These are phyloP conservation scores for Bergia puertoricense DNA, from an alignment of 92 coral and sea anemone species.

Conservation along the genomic window DNA sequence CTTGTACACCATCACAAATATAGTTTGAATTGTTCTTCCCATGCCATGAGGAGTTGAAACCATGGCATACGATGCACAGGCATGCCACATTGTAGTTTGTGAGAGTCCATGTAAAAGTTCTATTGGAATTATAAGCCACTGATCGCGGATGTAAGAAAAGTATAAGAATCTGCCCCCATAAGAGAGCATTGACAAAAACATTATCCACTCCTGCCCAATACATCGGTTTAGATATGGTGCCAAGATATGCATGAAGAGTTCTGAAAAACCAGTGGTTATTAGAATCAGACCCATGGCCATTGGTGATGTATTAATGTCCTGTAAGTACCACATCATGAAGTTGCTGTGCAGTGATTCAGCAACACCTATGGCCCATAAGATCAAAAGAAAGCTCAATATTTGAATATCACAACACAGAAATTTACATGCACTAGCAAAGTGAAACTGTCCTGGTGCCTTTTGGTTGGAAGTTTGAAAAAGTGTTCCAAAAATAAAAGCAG, in stretches of 20 bases:
- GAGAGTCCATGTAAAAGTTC: constrained; percentile 87
- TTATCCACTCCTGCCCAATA: constrained; percentile 82
- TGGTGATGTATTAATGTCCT: constrained; percentile 80
- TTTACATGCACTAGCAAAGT: constrained; percentile 67
- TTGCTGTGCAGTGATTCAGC: constrained; percentile 89
- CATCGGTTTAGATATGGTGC: constrained; percentile 72
- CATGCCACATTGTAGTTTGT: constrained; percentile 76
- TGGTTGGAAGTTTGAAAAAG: constrained; percentile 69
- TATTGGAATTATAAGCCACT: constrained; percentile 77
- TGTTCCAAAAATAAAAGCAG: constrained; percentile 70
- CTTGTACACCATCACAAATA: constrained; percentile 76
- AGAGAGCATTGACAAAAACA: constrained; percentile 71
- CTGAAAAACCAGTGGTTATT: constrained; percentile 71
- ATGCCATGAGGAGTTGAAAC: constrained; percentile 82
- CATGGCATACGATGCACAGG: constrained; percentile 80
- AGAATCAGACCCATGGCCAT: constrained; percentile 82
- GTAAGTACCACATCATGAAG: constrained; percentile 96
- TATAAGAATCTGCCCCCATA: constrained; percentile 83
- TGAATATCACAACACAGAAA: constrained; percentile 75
- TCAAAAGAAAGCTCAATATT: constrained; percentile 68
- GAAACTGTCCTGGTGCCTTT: constrained; percentile 69
- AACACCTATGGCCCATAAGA: constrained; percentile 82
- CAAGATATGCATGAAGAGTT: constrained; percentile 69
- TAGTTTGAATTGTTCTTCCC: constrained; percentile 82
- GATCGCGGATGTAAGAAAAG: constrained; percentile 77